These are phyloP conservation scores for Syrphus vitripennis DNA, from an alignment of 2,888 invertebrate species.

Conservation along the genomic window DNA sequence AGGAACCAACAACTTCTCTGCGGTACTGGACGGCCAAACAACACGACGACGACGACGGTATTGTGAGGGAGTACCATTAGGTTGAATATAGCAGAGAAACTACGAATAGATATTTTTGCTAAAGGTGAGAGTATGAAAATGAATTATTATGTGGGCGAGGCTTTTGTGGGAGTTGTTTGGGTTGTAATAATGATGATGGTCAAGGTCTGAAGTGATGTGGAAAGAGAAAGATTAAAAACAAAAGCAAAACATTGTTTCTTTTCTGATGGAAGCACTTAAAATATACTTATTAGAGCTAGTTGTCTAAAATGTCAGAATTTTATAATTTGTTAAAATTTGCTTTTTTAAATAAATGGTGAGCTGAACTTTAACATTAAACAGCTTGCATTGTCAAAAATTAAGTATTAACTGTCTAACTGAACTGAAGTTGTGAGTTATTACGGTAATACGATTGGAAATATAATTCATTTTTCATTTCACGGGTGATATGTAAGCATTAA, in stretches of 20 bases:
- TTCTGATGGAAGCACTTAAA: background rate
- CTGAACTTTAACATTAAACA: no score
- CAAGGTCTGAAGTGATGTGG: slow-evolving; percentile 42
- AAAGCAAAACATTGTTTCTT: background rate
- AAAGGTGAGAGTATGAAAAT: slow-evolving; percentile 70
- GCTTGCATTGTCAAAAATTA: no score
- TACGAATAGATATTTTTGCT: slow-evolving; percentile 53
- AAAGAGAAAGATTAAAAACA: background rate
- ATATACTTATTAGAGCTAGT: background rate
- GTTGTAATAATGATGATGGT: slow-evolving; percentile 39
- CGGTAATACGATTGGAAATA: no score
- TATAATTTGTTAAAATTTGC: no score
- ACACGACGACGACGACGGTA: no score
- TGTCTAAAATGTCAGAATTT: background rate
- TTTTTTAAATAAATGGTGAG: no score
- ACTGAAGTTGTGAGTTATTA: no score
- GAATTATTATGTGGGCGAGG: slow-evolving; percentile 67
- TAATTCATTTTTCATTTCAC: no score
- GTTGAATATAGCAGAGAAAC: slow-evolving; percentile 11
- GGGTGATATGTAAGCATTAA: no score
- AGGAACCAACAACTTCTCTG: slow-evolving; percentile 11
- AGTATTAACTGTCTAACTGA: no score
- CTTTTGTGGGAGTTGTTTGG: slow-evolving; percentile 37
- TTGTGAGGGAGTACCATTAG: slow-evolving; percentile 31
- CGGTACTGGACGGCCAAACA: background rate